phyloP scores from a whole-genome alignment of 2,113 vertebrate species.

The Oxyruncus cristatus region DNA sequence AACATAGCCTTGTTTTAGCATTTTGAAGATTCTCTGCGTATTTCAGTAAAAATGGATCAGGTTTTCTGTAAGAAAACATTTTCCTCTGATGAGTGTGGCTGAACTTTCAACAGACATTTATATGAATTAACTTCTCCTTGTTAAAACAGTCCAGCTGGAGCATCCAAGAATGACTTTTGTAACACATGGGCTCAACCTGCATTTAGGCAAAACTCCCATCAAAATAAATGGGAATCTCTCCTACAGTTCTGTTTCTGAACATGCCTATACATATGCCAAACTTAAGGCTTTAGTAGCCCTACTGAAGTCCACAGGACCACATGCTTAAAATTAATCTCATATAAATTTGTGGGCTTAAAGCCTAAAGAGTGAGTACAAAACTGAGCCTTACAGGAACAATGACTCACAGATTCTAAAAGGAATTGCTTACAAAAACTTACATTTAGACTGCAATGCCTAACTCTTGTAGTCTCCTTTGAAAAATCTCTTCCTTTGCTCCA shows the following conservation, averaged over 20 bases:
- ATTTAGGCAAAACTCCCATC: background rate
- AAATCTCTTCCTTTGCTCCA: background rate
- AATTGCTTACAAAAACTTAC: background rate
- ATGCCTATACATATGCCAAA: background rate
- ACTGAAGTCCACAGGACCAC: background rate
- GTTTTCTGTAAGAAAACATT: background rate
- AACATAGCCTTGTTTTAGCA: background rate
- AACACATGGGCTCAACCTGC: background rate
- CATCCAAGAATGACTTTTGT: background rate
- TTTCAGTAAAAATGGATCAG: background rate
- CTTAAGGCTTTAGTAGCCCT: background rate
- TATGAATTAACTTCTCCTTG: background rate
- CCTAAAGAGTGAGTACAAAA: background rate
- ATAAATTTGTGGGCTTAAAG: background rate
- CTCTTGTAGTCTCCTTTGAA: background rate
- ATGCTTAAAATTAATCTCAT: slow-evolving; percentile 10
- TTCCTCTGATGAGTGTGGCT: background rate
- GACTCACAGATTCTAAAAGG: background rate
- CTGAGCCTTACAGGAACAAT: background rate
- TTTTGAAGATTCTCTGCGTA: background rate
- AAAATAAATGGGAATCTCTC: background rate
- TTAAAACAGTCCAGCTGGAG: background rate
- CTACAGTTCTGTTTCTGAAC: background rate
- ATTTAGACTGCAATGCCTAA: background rate
- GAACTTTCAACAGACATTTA: background rate